phyloP scores from a whole-genome alignment of 2,113 vertebrate species.

The Hippocampus mohnikei region DNA sequence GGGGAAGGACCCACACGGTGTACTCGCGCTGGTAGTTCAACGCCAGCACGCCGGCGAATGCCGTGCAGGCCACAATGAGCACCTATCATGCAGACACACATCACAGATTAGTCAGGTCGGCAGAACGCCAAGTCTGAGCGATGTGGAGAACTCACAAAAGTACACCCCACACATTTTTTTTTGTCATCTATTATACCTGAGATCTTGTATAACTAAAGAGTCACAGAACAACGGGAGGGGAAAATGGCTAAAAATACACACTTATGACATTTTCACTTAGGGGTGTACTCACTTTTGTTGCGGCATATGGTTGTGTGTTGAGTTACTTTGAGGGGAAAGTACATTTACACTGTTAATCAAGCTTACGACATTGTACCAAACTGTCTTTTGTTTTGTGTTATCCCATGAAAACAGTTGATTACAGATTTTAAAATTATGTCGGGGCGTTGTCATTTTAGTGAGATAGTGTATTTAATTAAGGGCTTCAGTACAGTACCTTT shows the following conservation, averaged over 20 bases:
- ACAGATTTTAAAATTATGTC: background rate
- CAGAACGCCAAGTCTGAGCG: background rate
- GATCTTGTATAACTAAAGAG: too few species aligned
- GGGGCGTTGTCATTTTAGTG: background rate
- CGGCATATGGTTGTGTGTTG: background rate
- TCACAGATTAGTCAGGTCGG: background rate
- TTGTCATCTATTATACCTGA: too few species aligned
- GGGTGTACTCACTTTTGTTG: background rate
- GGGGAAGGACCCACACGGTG: constrained; percentile 94
- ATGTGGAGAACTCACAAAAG: background rate
- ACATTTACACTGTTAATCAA: too few species aligned
- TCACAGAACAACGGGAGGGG: too few species aligned
- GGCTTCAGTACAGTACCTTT: constrained; percentile 83
- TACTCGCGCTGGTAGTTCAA: constrained; percentile 95
- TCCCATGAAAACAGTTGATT: too few species aligned
- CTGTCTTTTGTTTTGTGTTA: too few species aligned
- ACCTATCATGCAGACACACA: constrained; percentile 67
- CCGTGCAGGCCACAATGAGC: constrained; percentile 89
- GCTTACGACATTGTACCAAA: too few species aligned
- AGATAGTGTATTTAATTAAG: background rate
- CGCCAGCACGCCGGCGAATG: constrained; percentile 85
- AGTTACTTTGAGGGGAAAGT: background rate
- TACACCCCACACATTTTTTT: background rate
- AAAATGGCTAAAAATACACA: background rate
- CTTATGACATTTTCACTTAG: background rate